These are phyloP conservation scores for Spea bombifrons DNA, from an alignment of 2,113 vertebrate genomes.

Conservation along the genomic window DNA sequence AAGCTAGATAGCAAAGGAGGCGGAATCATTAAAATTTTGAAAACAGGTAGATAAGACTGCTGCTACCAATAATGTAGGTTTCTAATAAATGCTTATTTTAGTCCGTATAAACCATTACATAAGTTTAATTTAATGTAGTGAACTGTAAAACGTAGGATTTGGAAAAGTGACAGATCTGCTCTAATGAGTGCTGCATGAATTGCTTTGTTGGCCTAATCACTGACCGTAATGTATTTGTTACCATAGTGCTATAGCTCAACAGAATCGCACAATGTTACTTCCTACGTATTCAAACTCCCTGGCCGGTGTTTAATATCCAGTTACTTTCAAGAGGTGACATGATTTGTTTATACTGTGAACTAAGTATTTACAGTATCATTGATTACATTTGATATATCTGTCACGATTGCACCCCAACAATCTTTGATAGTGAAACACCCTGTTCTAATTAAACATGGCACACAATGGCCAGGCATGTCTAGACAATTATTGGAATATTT, in stretches of 20 bases:
- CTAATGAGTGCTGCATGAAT: neutral
- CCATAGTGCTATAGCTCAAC: constrained; percentile 19
- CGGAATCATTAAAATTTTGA: too few relatives aligned
- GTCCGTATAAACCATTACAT: too few relatives aligned
- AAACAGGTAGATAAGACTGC: too few relatives aligned
- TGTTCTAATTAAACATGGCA: neutral
- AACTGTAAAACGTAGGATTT: too few relatives aligned
- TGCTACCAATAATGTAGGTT: too few relatives aligned
- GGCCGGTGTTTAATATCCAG: constrained; percentile 22
- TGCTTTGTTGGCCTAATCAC: neutral
- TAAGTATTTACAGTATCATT: constrained; percentile 17
- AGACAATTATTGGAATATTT: neutral
- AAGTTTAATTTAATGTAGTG: too few relatives aligned
- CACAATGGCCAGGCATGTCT: constrained; percentile 13
- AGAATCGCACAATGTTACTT: constrained; percentile 25
- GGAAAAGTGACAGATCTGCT: too few relatives aligned
- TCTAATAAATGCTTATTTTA: too few relatives aligned
- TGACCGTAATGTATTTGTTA: constrained; percentile 18
- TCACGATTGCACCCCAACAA: constrained; percentile 15
- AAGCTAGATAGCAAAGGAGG: too few relatives aligned
- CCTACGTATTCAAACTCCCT: neutral
- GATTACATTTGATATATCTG: neutral
- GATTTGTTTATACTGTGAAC: constrained; percentile 21
- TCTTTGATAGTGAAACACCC: constrained; percentile 17
- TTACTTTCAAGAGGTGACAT: constrained; percentile 9